Base-by-base conservation (phyloP, 1,140 invertebrate genomes). In the Onthophagus taurus region DNA sequence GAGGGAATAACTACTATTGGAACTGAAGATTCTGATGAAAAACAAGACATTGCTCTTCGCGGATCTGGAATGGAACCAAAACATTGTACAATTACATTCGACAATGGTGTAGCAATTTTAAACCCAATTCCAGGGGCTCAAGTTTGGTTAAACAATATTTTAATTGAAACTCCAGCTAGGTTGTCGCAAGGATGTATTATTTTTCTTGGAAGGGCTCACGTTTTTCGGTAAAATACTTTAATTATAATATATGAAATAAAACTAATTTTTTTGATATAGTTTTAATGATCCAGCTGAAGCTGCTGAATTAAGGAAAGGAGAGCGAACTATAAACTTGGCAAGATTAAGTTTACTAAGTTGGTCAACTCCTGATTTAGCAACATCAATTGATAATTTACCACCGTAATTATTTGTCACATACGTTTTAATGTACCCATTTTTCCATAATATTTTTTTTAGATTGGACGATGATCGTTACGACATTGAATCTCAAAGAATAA, bases 281-380 rank as follows among this genome's bases (percentile, higher is more conserved):
- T 64, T 61, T 64, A 94, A 93, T 67, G 87, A 94, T 72, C 90
- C 90, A 17, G 83, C 75, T 0, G 89, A 93, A 64, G 89, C 88
- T 9, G 87, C 87, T 9, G 85, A 88, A 61, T 66, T 93, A 31
- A 74, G 87, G 24, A 81, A 81, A 66, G 72, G 78, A 60, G 76
- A 78, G 57, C 72, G 75, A 45, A 76, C 73, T 50, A 74, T 75
- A 6, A 85, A 85, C 67, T 72, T 89, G 30, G 88, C 85, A 13
- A 72, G 86, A 16, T 68, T 89, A n/a, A 90, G 87, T 13, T 70
- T 92, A 24, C 72, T 92, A 6, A 87, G 83, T 57, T 83, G 82
- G 74, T 89, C 85, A 43, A 80, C 83, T 48, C 82, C 81, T 20
- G 85, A 89, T 66, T 69, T 89, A 24, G 83, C 83, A n/a, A 76